Evolutionary conservation across 2,797 vertebrate species (phyloP).

Genomic region (Rhynchonycteris naso): DNA sequence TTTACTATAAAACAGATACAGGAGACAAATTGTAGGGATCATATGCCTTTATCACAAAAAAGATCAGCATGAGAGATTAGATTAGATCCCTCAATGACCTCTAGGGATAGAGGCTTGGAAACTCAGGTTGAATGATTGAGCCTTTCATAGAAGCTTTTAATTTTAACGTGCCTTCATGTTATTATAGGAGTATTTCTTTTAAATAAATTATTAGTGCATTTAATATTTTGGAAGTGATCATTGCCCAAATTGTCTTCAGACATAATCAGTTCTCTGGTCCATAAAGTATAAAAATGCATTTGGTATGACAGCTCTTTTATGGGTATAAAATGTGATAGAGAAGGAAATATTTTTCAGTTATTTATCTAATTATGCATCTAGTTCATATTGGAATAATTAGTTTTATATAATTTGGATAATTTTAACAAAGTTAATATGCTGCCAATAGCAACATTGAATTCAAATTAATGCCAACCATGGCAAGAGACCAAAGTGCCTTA

Average conservation of each 20-base stretch:
- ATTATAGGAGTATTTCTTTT: neutral
- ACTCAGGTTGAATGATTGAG: neutral
- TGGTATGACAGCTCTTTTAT: conserved; percentile 26
- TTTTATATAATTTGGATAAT: conserved; percentile 51
- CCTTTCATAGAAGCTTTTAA: conserved; percentile 38
- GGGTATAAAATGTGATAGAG: conserved; percentile 33
- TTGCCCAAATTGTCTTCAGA: neutral
- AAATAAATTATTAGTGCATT: conserved; percentile 14
- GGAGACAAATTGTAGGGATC: conserved; percentile 3
- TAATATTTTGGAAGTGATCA: conserved; percentile 17
- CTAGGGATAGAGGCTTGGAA: neutral
- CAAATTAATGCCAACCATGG: neutral
- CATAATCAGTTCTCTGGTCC: neutral
- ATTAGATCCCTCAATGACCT: conserved; percentile 17
- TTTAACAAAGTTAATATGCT: conserved; percentile 34
- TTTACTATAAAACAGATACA: conserved; percentile 34
- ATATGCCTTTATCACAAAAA: neutral
- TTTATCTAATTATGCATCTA: conserved; percentile 14
- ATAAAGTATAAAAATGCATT: conserved; percentile 31
- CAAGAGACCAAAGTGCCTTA: conserved; percentile 7
- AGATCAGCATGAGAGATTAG: neutral
- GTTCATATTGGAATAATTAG: conserved; percentile 36
- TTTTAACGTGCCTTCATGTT: conserved; percentile 4
- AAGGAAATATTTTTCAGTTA: conserved; percentile 58
- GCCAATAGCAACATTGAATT: conserved; percentile 42